Evolutionary conservation across 2,888 invertebrate species (phyloP), one percentile per base, ranked within the genome.

Genomic region (Scaptomyza cyrtandrae): DNA sequence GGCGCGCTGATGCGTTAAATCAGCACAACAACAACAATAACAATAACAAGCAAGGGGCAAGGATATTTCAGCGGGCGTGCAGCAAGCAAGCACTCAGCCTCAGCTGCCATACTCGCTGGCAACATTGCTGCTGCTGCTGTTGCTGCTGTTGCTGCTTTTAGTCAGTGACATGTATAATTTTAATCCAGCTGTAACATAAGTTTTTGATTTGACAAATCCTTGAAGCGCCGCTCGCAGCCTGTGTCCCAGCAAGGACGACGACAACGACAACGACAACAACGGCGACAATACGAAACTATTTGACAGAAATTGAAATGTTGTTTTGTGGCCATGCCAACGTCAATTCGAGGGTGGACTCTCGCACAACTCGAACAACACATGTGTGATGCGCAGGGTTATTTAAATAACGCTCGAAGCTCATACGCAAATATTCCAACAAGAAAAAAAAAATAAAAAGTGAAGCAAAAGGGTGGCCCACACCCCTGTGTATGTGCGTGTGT

Each of bases 161-260:
- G 58, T 57, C 84, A 83, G 71, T 84, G 83, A 84, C 86, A 86
- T 76, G 73, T 88, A 87, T 90, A 90, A 90, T 90, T 90, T 90
- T 90, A 90, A 90, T 85, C 90, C 89, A 76, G 81, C 86, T 83
- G 83, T 81, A 89, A 90, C 90, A 90, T 90, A 90, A 90, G 90
- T 90, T 90, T 89, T 75, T 86, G 86, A 86, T 86, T 86, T 88
- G 88, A 88, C 78, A 88, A 81, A 84, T 87, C 79, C 82, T 78
- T 54, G 50, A 65, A 66, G 64, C 71, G 55, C 59, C 57, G 63
- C 24, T 37, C 29, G 10, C 33, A 43, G 35, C 59, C 45, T 50
- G 46, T 24, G 9, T 16, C 56, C 41, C 41, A 41, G 16, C 41
- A 10, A 41, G 4, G 4, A 10, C 41, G 1, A 16, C 16, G 10